Conservation (phyloP, 2,888 invertebrate genomes). For the Tachina lurida region DNA sequence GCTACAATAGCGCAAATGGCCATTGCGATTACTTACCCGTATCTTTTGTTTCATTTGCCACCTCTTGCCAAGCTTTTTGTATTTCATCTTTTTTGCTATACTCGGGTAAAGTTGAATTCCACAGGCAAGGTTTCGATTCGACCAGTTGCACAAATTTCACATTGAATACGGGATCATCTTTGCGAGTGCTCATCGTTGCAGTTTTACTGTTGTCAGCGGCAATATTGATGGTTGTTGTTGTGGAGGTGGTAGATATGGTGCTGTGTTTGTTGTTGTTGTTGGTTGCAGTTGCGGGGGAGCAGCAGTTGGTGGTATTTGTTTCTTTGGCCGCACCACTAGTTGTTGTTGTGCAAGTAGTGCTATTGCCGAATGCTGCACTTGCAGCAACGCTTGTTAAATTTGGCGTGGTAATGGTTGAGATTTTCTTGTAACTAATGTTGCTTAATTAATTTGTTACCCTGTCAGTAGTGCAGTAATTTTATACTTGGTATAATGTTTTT, state of each 20-base stretch:
- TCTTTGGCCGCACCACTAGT: slow-evolving; percentile 32
- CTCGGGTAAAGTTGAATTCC: slow-evolving; percentile 80
- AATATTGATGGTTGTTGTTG: slow-evolving; percentile 17
- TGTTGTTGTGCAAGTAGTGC: slow-evolving; percentile 35
- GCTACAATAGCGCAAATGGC: slow-evolving; percentile 7
- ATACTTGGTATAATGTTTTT: not conserved
- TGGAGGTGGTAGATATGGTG: slow-evolving; percentile 16
- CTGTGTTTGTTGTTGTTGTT: not conserved
- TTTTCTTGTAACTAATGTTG: slow-evolving; percentile 23
- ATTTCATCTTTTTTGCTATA: slow-evolving; percentile 81
- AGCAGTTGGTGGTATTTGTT: not conserved
- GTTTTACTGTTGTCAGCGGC: slow-evolving; percentile 52
- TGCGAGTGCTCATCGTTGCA: slow-evolving; percentile 77
- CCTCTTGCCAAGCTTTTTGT: slow-evolving; percentile 80
- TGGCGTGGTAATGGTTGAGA: slow-evolving; percentile 63
- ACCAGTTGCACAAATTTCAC: slow-evolving; percentile 81
- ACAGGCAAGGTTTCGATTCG: slow-evolving; percentile 79
- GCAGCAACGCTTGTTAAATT: slow-evolving; percentile 60
- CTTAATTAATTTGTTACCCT: slow-evolving; percentile 52
- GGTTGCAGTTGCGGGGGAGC: slow-evolving; percentile 32
- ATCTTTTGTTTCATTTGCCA: slow-evolving; percentile 81
- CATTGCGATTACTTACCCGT: slow-evolving; percentile 76
- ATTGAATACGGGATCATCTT: slow-evolving; percentile 81
- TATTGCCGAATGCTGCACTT: slow-evolving; percentile 63
- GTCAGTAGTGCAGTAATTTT: slow-evolving; percentile 38